A percentile compares a stretch with the other conserved stretches of the same genome.
Evolutionary conservation across 2,797 vertebrate species (phyloP).

Genomic region (Garrulus glandarius): DNA sequence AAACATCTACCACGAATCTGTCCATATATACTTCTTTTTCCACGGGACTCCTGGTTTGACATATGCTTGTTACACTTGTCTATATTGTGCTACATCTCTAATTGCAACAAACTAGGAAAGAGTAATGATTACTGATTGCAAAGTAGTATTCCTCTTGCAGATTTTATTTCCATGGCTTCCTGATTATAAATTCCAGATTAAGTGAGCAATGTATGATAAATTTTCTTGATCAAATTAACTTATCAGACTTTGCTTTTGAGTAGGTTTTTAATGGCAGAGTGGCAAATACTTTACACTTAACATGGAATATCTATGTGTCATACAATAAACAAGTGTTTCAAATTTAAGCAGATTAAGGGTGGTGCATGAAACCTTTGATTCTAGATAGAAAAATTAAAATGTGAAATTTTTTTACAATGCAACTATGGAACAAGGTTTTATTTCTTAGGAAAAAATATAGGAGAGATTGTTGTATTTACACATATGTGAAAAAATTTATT

Average conservation of each 20-base stretch:
- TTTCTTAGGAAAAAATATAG: not conserved
- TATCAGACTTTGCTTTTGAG: not conserved
- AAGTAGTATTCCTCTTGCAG: not conserved
- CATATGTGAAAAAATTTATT: fast-evolving
- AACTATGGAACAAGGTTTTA: not conserved
- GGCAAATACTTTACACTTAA: not conserved
- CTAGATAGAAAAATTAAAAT: not conserved
- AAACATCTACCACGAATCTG: too few relatives aligned
- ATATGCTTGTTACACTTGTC: too few relatives aligned
- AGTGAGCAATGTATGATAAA: not conserved
- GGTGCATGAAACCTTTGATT: not conserved
- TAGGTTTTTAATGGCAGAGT: not conserved
- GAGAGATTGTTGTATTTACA: not conserved
- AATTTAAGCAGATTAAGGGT: not conserved
- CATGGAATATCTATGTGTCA: not conserved
- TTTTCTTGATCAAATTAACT: not conserved
- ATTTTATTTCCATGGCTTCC: not conserved
- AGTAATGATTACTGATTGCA: conserved; percentile 8
- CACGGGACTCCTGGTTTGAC: too few relatives aligned
- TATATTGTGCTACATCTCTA: not conserved
- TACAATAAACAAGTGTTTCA: not conserved
- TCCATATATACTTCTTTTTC: too few relatives aligned
- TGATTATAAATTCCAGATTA: not conserved
- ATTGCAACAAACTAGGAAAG: not conserved
- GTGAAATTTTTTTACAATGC: not conserved